Conservation (phyloP, 2,113 vertebrate species). For the Sialia sialis region DNA sequence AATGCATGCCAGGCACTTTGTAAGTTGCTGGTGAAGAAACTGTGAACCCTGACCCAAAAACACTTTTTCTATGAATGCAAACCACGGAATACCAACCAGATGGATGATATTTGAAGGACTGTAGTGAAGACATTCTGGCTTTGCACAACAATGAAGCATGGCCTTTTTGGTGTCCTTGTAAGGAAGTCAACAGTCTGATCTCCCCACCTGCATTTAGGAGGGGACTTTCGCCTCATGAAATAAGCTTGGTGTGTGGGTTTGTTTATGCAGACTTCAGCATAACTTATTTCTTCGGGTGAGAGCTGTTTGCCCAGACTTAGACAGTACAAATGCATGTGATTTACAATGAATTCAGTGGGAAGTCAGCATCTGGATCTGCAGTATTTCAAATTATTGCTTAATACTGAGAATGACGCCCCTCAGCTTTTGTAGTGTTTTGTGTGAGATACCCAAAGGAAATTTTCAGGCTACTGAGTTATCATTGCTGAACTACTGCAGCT, state of each 20-base stretch:
- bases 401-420: slow-evolving; percentile 8
- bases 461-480: slow-evolving; percentile 9
- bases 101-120: neutral
- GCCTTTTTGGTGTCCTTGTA: rapidly evolving
- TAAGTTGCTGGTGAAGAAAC: neutral
- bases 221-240: neutral
- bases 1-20: neutral
- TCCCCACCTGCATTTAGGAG: neutral
- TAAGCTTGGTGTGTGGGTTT: slow-evolving; percentile 22
- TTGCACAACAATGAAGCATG: neutral
- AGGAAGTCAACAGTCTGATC: neutral
- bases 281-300: neutral
- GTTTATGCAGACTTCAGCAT: neutral
- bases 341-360: slow-evolving; percentile 47
- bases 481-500: neutral
- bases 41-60: neutral
- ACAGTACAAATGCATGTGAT: slow-evolving; percentile 44
- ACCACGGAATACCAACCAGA: neutral
- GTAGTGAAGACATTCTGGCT: neutral
- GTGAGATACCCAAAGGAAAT: slow-evolving; percentile 29
- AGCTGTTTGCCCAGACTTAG: slow-evolving; percentile 16
- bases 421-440: slow-evolving; percentile 5
- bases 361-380: slow-evolving; percentile 55
- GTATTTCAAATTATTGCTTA: slow-evolving; percentile 50
- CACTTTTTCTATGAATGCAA: neutral